phyloP scores from a whole-genome alignment of 2,888 invertebrate species.

The Petrolisthes manimaculis region DNA sequence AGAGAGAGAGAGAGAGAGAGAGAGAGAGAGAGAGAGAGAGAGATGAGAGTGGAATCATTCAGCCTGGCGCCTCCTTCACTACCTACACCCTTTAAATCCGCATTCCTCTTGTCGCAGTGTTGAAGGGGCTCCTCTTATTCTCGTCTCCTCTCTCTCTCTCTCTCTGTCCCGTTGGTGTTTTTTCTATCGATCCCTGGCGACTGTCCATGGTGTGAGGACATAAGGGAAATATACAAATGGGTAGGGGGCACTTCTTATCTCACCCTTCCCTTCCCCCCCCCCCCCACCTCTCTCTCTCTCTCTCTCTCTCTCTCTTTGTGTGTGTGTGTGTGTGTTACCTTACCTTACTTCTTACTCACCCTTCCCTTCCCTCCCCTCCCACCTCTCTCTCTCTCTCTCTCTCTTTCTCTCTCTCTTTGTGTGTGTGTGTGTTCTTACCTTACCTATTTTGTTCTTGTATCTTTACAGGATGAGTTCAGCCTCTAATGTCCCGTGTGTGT shows the following conservation, averaged over 20 bases:
- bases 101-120: conserved; percentile 5
- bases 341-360: not conserved
- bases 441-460: too few relatives aligned
- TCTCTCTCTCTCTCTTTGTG: not conserved
- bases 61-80: conserved; percentile 8
- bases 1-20: not conserved
- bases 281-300: conserved; percentile 6
- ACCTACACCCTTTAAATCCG: conserved; percentile 24
- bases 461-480: too few relatives aligned
- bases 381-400: conserved; percentile 19
- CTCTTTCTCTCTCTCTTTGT: conserved; percentile 23
- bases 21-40: not conserved
- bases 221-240: not conserved
- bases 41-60: not conserved
- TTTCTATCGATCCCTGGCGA: not conserved
- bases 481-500: not conserved
- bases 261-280: not conserved
- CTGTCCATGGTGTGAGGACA: too few relatives aligned
- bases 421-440: not conserved
- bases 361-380: not conserved
- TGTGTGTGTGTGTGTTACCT: not conserved
- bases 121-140: not conserved
- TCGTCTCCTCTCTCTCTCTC: not conserved
- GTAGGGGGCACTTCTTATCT: not conserved
- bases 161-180: not conserved